phyloP scores from a whole-genome alignment of 2,797 vertebrate genomes.

The Florisuga fusca region DNA sequence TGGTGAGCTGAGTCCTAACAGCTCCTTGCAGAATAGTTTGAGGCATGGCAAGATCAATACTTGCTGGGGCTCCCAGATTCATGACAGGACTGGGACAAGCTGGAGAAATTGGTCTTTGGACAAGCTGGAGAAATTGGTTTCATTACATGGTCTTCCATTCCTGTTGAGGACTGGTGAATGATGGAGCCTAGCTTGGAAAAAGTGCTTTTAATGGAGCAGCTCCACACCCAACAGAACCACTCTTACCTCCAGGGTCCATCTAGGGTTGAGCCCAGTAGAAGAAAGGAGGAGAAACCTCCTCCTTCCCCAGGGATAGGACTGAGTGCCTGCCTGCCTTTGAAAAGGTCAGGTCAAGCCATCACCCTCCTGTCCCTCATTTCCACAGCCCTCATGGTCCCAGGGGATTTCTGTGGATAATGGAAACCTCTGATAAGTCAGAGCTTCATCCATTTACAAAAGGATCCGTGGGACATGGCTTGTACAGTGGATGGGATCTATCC shows the following conservation, averaged over 20 bases:
- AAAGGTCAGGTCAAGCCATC: background rate
- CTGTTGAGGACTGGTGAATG: background rate
- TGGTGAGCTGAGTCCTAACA: background rate
- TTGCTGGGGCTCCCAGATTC: background rate
- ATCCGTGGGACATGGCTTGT: rapidly evolving
- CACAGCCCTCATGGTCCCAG: background rate
- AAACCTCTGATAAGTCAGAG: background rate
- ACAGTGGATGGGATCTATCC: background rate
- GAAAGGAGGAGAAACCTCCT: background rate
- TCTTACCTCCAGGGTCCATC: background rate
- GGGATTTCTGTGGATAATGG: background rate
- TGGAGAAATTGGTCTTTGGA: background rate
- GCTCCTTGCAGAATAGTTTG: background rate
- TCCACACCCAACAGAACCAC: background rate
- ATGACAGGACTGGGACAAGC: background rate
- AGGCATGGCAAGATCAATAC: background rate
- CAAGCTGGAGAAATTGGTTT: background rate
- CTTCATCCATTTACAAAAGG: background rate
- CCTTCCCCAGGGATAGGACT: background rate
- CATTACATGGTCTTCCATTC: background rate
- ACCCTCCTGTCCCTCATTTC: background rate
- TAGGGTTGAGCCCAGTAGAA: background rate
- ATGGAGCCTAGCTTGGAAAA: background rate
- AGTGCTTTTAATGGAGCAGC: background rate
- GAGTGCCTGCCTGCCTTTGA: background rate